Percentiles rank a stretch among this genome's conserved stretches.
Conservation (phyloP, 2,888 invertebrate genomes). For the Hedychridium roseum region DNA sequence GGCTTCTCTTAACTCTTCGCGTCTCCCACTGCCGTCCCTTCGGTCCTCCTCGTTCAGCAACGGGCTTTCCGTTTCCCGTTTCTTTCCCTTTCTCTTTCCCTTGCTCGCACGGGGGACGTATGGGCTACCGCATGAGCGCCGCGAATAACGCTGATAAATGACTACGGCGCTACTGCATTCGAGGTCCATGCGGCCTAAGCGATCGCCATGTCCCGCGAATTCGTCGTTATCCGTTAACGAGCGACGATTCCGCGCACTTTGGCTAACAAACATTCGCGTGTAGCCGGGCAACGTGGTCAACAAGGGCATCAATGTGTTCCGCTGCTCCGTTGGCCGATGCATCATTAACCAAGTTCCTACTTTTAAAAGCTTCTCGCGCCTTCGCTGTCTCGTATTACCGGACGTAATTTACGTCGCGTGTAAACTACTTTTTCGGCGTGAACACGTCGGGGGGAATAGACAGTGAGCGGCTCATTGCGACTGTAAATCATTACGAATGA, state of each 20-base stretch:
- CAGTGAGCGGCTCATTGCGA: not conserved
- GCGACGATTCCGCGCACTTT: slow-evolving; percentile 38
- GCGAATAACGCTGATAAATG: slow-evolving; percentile 59
- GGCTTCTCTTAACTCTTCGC: slow-evolving; percentile 15
- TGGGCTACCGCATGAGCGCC: slow-evolving; percentile 44
- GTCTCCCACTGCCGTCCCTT: slow-evolving; percentile 32
- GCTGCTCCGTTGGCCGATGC: no score
- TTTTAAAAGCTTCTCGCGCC: not conserved
- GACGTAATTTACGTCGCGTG: slow-evolving; percentile 30
- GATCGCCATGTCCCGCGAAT: slow-evolving; percentile 40
- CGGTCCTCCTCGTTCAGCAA: slow-evolving; percentile 25
- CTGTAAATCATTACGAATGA: slow-evolving; percentile 5
- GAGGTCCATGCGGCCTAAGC: slow-evolving; percentile 40
- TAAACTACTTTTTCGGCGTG: not conserved
- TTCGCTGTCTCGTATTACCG: slow-evolving; percentile 18
- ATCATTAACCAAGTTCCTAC: no score
- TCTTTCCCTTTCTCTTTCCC: no score
- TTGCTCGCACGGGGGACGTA: slow-evolving; percentile 1
- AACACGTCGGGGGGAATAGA: not conserved
- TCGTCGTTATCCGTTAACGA: slow-evolving; percentile 32
- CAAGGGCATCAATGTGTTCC: no score
- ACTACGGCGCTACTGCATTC: slow-evolving; percentile 51
- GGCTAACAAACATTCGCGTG: no score
- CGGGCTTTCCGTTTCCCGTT: no score
- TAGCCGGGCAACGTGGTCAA: no score